Conservation (phyloP, 2,113 vertebrate species). For the Podilymbus podiceps region DNA sequence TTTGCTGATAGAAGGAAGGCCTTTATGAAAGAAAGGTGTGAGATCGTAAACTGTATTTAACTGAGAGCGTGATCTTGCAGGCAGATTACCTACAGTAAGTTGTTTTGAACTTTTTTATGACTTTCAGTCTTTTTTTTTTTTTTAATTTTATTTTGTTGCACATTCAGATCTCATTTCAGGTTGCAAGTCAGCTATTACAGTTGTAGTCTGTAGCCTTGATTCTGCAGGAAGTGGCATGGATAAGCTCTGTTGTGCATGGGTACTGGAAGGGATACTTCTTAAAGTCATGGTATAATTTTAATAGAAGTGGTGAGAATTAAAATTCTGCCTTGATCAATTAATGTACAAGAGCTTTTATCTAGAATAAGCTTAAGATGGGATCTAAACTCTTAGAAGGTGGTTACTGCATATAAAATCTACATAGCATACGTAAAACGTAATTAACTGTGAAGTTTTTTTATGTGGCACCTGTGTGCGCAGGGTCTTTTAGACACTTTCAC, state of each 20-base stretch:
- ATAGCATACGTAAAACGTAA: background rate
- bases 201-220: background rate
- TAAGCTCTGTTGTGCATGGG: background rate
- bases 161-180: background rate
- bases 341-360: background rate
- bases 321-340: background rate
- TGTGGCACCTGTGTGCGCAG: background rate
- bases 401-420: background rate
- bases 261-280: background rate
- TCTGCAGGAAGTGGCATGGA: background rate
- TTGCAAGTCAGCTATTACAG: background rate
- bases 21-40: background rate
- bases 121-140: background rate
- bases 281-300: background rate
- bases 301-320: background rate
- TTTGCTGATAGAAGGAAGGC: background rate
- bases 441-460: background rate
- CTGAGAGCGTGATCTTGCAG: background rate
- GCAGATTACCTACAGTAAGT: background rate
- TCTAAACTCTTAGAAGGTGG: background rate
- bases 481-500: background rate
- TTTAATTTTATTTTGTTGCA: background rate
- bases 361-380: background rate
- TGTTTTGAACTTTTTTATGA: background rate
- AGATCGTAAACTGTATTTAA: background rate